Conservation (phyloP, 2,888 invertebrate species). For the Caenorhabditis sp. region DNA sequence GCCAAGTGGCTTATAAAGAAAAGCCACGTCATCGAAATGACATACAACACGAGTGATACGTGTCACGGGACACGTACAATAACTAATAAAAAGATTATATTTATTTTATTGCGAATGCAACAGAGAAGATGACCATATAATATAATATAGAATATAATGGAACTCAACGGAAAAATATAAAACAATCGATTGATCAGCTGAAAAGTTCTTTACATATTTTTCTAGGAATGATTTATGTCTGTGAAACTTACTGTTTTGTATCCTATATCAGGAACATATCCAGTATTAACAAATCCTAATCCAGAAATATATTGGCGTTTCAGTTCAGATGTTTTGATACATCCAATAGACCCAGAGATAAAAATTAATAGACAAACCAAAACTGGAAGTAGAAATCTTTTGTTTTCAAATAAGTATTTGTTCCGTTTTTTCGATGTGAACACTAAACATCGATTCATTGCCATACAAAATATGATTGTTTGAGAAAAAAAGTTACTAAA, state of each 20-base stretch:
- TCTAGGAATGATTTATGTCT: too few relatives aligned
- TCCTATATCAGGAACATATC: slow-evolving; percentile 1
- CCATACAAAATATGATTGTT: neutral
- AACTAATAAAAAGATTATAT: too few relatives aligned
- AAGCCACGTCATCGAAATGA: too few relatives aligned
- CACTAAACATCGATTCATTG: slow-evolving; percentile 6
- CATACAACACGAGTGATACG: too few relatives aligned
- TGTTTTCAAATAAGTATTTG: neutral
- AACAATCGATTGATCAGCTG: slow-evolving; percentile 17
- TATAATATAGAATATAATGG: slow-evolving; percentile 9
- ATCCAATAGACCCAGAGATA: neutral
- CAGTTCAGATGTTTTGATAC: slow-evolving; percentile 4
- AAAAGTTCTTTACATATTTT: neutral
- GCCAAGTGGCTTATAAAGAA: too few relatives aligned
- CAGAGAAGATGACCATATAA: neutral
- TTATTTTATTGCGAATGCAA: too few relatives aligned
- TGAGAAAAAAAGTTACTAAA: slow-evolving; percentile 3
- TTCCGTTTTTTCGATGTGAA: slow-evolving; percentile 1
- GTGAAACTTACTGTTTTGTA: slow-evolving; percentile 4
- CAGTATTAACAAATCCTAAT: slow-evolving; percentile 8
- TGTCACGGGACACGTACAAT: too few relatives aligned
- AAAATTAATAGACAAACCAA: neutral
- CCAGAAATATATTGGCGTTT: neutral
- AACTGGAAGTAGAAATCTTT: neutral
- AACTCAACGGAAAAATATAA: slow-evolving; percentile 20